A percentile compares a stretch with the other conserved stretches of the same genome.
Evolutionary conservation across 2,113 vertebrate genomes (phyloP).

Genomic region (Notarius quadriscutis): DNA sequence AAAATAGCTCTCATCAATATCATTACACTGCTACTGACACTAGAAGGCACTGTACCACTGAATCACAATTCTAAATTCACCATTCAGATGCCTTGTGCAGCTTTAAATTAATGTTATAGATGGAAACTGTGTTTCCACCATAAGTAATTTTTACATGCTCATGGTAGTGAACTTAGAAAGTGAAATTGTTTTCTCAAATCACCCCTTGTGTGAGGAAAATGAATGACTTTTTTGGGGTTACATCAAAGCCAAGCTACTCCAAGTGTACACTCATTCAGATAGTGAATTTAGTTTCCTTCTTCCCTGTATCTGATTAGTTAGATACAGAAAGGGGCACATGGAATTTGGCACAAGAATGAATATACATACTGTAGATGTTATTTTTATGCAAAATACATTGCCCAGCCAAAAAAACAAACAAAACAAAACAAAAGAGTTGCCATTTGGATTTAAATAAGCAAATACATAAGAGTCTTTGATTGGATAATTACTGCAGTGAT

Average conservation of each 20-base stretch:
- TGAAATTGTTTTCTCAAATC: constrained; percentile 68
- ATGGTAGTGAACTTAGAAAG: constrained; percentile 69
- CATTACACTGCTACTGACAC: background rate
- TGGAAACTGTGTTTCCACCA: constrained; percentile 54
- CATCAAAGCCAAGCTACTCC: background rate
- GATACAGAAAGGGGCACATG: background rate
- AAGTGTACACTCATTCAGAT: background rate
- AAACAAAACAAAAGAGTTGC: no score
- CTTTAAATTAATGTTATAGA: constrained; percentile 56
- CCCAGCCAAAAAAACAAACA: no score
- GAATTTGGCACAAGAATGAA: background rate
- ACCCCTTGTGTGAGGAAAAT: constrained; percentile 52
- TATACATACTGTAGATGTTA: background rate
- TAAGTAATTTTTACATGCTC: constrained; percentile 61
- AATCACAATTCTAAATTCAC: background rate
- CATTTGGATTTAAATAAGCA: no score
- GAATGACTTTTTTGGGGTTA: background rate
- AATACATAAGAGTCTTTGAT: no score
- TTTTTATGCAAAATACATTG: background rate
- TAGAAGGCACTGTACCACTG: background rate
- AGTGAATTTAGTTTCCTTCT: background rate
- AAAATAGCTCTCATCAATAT: background rate
- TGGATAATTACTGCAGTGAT: no score
- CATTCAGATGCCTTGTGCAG: background rate
- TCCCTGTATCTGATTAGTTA: background rate